Percentiles rank a stretch among this genome's conserved stretches.
phyloP scores from a whole-genome alignment of 2,888 invertebrate species.

The Agrochola macilenta region DNA sequence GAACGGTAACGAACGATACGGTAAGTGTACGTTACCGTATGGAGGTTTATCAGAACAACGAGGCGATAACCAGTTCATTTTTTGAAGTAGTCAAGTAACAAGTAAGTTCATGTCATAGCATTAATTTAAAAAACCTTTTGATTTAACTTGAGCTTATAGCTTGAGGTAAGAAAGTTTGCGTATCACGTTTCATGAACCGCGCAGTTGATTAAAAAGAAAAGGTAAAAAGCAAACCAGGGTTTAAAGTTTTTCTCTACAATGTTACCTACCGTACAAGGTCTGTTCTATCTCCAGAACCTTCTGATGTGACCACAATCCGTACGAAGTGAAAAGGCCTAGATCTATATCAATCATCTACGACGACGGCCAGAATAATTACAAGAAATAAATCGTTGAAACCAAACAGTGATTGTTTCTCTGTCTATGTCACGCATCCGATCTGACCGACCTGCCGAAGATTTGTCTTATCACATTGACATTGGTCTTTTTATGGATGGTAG shows the following conservation, averaged over 20 bases:
- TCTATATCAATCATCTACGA: too few species aligned
- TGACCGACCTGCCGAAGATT: too few species aligned
- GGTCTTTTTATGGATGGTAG: too few species aligned
- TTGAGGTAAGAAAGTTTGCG: neutral
- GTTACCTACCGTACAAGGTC: neutral
- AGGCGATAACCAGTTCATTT: neutral
- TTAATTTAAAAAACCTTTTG: too few species aligned
- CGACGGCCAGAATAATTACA: neutral
- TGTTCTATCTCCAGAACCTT: neutral
- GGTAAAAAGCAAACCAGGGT: neutral
- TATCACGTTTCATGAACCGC: constrained; percentile 9
- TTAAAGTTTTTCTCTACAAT: neutral
- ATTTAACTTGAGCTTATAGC: too few species aligned
- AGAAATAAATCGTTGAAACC: constrained; percentile 1
- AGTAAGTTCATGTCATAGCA: neutral
- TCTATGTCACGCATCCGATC: neutral
- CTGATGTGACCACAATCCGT: neutral
- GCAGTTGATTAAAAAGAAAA: neutral
- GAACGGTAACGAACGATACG: neutral
- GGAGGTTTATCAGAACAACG: neutral
- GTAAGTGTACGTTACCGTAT: neutral
- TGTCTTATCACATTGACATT: neutral
- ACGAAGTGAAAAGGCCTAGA: neutral
- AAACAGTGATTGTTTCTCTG: constrained; percentile 8
- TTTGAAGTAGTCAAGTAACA: too few species aligned